Conservation (phyloP, 2,113 vertebrate species). For the Otocyon megalotis region DNA sequence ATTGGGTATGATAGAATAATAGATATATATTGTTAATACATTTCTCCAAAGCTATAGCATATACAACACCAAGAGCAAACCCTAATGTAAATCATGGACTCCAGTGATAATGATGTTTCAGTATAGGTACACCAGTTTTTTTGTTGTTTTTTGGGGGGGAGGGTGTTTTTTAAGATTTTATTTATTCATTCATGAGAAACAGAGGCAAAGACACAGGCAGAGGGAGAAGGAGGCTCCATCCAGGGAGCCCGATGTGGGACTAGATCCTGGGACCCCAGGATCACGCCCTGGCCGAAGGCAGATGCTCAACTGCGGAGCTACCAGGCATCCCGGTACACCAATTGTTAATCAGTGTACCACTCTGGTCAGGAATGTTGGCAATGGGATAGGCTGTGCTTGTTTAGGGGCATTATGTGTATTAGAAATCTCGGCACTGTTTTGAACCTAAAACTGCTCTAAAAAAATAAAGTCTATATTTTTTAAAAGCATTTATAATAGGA, state of each 20-base stretch:
- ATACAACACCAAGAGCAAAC: not conserved
- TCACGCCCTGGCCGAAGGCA: too few relatives aligned
- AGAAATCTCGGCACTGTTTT: not conserved
- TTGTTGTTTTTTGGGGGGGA: too few relatives aligned
- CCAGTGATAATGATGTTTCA: not conserved
- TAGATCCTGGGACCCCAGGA: too few relatives aligned
- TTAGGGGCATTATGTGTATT: not conserved
- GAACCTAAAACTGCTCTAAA: not conserved
- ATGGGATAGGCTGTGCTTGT: not conserved
- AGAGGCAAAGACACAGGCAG: too few relatives aligned
- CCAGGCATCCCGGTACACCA: not conserved
- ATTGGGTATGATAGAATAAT: too few relatives aligned
- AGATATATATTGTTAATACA: not conserved
- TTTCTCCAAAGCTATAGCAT: not conserved
- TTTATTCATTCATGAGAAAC: too few relatives aligned
- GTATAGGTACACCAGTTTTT: not conserved
- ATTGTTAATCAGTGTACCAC: rapidly evolving
- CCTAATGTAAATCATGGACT: not conserved
- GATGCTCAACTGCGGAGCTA: too few relatives aligned
- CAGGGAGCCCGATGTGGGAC: too few relatives aligned
- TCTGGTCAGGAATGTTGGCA: not conserved
- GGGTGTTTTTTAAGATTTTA: too few relatives aligned
- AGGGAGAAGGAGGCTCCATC: too few relatives aligned
- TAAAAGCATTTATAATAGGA: not conserved
- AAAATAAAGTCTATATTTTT: not conserved